These are phyloP conservation scores for Octopus bimaculoides DNA, from an alignment of 1,140 invertebrate species.

Conservation along the genomic window DNA sequence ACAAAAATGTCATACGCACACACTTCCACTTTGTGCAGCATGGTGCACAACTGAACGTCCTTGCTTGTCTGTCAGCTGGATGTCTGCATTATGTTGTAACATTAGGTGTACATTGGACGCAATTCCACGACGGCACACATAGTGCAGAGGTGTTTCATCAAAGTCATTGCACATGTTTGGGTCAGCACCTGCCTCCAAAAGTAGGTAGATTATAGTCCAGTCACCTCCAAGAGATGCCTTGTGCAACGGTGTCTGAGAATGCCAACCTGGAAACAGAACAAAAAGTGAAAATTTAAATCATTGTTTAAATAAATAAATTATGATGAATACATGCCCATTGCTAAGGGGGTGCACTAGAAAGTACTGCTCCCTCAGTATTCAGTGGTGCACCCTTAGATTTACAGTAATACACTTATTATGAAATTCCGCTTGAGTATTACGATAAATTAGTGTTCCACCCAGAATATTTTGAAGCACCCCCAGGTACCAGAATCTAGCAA, in stretches of 20 bases:
- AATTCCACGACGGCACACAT: constrained; percentile 46
- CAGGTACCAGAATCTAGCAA: no score
- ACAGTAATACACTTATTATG: no score
- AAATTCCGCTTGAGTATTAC: no score
- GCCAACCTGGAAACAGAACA: constrained; percentile 43
- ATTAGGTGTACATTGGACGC: constrained; percentile 40
- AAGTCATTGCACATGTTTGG: constrained; percentile 45
- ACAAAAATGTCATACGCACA: constrained; percentile 35
- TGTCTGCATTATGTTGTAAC: constrained; percentile 38
- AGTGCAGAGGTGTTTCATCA: constrained; percentile 49
- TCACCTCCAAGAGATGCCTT: constrained; percentile 46
- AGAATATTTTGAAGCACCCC: no score
- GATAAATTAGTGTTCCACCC: no score
- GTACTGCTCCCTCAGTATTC: no score
- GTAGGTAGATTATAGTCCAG: constrained; percentile 33
- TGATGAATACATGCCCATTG: no score
- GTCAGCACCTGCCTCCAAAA: constrained; percentile 43
- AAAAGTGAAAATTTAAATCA: neutral
- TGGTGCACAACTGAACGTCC: constrained; percentile 40
- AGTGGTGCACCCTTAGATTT: no score
- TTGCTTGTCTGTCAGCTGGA: constrained; percentile 36
- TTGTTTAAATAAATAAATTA: no score
- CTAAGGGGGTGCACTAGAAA: no score
- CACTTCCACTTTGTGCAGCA: constrained; percentile 49
- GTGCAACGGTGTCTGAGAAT: constrained; percentile 48